Evolutionary conservation across 1,140 invertebrate species (phyloP).

Genomic region (Drosophila prosaltans): DNA sequence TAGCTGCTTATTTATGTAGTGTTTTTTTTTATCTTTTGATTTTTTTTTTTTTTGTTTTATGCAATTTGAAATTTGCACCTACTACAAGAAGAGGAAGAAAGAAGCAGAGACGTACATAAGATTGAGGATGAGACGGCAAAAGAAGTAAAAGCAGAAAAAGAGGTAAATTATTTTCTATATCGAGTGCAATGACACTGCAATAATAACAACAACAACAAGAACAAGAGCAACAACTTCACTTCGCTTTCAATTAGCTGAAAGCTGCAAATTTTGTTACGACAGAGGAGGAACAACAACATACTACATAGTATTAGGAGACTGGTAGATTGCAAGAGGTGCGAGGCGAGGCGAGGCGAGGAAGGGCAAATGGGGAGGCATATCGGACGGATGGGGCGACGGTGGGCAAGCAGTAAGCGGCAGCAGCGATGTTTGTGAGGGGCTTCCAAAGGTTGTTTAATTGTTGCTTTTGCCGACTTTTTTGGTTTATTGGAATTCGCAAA

Average conservation of each 20-base stretch:
- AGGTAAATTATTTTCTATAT: constrained; percentile 30
- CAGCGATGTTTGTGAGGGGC: constrained; percentile 33
- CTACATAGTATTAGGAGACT: neutral
- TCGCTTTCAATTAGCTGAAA: constrained; percentile 69
- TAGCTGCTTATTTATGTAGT: constrained; percentile 48
- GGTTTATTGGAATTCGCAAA: constrained; percentile 27
- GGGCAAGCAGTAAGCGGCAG: constrained; percentile 13
- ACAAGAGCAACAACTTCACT: constrained; percentile 3
- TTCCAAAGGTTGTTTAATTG: constrained; percentile 50
- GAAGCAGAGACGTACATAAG: neutral
- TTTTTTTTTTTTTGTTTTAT: constrained; percentile 47
- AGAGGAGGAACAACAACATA: constrained; percentile 1
- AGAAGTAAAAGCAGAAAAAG: neutral
- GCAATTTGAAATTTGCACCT: constrained; percentile 46
- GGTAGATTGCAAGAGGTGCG: neutral
- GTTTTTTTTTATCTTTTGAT: neutral
- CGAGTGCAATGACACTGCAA: constrained; percentile 64
- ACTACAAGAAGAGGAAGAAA: constrained; percentile 12
- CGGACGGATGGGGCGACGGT: neutral
- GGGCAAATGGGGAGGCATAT: no score
- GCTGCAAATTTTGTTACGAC: constrained; percentile 47
- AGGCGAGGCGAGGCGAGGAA: neutral
- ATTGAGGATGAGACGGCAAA: neutral
- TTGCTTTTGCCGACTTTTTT: constrained; percentile 24
- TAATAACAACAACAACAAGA: constrained; percentile 32